These are phyloP conservation scores for Drosophila kuntzei DNA, from an alignment of 2,888 invertebrate species.

Conservation along the genomic window DNA sequence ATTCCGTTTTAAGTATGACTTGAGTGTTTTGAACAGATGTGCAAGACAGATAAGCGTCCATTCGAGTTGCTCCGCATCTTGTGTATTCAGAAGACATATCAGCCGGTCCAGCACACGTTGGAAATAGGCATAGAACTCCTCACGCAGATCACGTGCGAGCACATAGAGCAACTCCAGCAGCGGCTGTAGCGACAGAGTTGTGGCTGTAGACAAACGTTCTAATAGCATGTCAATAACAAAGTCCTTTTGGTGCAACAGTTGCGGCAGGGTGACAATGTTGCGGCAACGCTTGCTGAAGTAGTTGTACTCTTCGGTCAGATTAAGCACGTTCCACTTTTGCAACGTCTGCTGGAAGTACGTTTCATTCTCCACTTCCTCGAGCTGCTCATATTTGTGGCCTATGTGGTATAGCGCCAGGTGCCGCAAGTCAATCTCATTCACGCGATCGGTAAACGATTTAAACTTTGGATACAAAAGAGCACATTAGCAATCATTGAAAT, in stretches of 20 bases:
- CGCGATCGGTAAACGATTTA: conserved; percentile 94
- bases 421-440: conserved; percentile 92
- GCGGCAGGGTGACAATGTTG: conserved; percentile 92
- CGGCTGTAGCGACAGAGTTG: conserved; percentile 91
- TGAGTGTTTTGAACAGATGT: conserved; percentile 95
- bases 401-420: conserved; percentile 94
- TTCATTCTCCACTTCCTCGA: conserved; percentile 88
- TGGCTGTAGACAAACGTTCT: conserved; percentile 90
- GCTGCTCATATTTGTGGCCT: conserved; percentile 90
- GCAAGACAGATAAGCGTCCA: conserved; percentile 94
- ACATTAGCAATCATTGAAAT: background rate
- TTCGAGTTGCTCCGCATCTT: conserved; percentile 94
- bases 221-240: conserved; percentile 90
- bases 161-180: conserved; percentile 94
- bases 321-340: conserved; percentile 95
- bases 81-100: conserved; percentile 89
- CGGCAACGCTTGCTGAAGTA: conserved; percentile 91
- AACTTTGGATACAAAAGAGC: conserved; percentile 87
- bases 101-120: conserved; percentile 90
- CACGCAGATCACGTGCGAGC: conserved; percentile 93
- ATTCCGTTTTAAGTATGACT: conserved; percentile 93
- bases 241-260: conserved; percentile 92
- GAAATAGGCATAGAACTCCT: conserved; percentile 95
- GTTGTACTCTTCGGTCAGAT: conserved; percentile 93
- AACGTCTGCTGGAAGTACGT: conserved; percentile 93